These are phyloP conservation scores for Myopa testacea DNA, from an alignment of 2,888 invertebrate genomes.

Conservation along the genomic window DNA sequence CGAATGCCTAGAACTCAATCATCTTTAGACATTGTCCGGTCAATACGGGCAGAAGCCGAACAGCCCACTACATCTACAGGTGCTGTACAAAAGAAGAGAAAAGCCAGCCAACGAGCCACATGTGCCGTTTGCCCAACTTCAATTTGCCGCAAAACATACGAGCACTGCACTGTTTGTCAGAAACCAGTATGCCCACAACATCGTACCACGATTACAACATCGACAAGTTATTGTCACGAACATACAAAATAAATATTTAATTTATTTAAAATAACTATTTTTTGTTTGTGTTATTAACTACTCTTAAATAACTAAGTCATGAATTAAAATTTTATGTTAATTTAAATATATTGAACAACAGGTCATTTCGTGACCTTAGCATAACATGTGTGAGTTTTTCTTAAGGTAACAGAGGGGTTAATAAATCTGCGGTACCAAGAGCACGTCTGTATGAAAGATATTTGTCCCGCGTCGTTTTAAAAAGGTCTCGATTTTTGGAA, in stretches of 20 bases:
- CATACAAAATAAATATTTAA: conserved; percentile 6
- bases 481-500: no score
- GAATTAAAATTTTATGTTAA: neutral
- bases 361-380: no score
- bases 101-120: conserved; percentile 14
- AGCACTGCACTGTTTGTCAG: conserved; percentile 6
- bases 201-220: neutral
- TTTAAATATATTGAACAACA: no score
- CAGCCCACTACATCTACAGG: conserved; percentile 13
- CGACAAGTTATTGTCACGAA: neutral
- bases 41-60: conserved; percentile 8
- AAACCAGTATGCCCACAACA: conserved; percentile 3
- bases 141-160: conserved; percentile 11
- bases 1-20: conserved; percentile 15
- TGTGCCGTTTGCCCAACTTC: neutral
- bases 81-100: conserved; percentile 9
- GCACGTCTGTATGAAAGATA: no score
- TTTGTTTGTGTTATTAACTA: conserved; percentile 6
- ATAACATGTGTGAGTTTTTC: no score
- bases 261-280: conserved; percentile 6
- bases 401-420: neutral
- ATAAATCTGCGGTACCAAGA: no score
- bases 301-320: neutral
- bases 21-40: conserved; percentile 6
- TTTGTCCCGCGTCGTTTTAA: no score